Conservation (phyloP, 2,113 vertebrate genomes). For the Callionymus lyra region DNA sequence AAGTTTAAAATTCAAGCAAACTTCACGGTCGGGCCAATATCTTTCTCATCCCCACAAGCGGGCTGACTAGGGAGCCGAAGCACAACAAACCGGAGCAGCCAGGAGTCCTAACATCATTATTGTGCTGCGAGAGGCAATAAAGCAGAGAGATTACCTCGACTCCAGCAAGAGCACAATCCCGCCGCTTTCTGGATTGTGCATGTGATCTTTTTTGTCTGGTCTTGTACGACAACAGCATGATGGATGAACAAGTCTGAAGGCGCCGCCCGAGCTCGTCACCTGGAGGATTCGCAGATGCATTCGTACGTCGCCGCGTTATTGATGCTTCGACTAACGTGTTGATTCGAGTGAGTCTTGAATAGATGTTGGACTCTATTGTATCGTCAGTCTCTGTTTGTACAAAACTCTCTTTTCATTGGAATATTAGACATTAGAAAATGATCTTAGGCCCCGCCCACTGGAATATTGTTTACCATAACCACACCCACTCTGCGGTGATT, state of each 20-base stretch:
- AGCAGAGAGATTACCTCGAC: constrained; percentile 56
- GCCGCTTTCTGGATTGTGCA: constrained; percentile 32
- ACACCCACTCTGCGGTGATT: too few species aligned
- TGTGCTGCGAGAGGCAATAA: constrained; percentile 63
- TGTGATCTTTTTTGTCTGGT: constrained; percentile 41
- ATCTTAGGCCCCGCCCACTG: too few species aligned
- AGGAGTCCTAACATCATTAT: constrained; percentile 66
- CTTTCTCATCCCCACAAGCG: constrained; percentile 44
- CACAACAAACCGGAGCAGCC: constrained; percentile 51
- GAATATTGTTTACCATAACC: too few species aligned
- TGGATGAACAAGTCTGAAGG: constrained; percentile 45
- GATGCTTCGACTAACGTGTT: too few species aligned
- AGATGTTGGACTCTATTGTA: too few species aligned
- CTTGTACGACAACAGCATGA: constrained; percentile 50
- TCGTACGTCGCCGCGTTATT: constrained; percentile 23
- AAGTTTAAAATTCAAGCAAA: too few species aligned
- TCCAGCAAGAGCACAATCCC: constrained; percentile 45
- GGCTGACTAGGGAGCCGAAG: constrained; percentile 49
- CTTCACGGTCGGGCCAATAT: constrained; percentile 53
- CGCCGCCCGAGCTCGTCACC: constrained; percentile 35
- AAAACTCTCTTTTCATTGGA: too few species aligned
- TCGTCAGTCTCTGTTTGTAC: too few species aligned
- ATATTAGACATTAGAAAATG: too few species aligned
- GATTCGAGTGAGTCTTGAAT: too few species aligned
- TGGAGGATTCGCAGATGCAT: constrained; percentile 30